A percentile compares a stretch with the other conserved stretches of the same genome.
Conservation (phyloP, 2,797 vertebrate genomes). For the Mormyrus proboscirostris region DNA sequence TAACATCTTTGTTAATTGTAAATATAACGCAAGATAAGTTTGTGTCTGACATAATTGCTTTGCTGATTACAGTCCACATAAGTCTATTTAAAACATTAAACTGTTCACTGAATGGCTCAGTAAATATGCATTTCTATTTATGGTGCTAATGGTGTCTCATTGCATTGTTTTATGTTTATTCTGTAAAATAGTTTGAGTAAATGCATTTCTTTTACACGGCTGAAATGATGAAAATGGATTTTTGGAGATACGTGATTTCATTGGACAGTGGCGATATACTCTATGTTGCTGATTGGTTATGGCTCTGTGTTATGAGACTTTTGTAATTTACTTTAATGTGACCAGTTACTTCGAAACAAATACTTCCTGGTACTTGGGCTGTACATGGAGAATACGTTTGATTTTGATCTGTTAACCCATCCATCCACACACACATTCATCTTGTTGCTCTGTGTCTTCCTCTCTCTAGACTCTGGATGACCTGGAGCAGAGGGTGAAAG, state of each 20-base stretch:
- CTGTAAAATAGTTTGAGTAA: background rate
- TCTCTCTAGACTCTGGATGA: conserved; percentile 78
- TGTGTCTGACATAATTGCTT: background rate
- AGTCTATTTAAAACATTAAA: background rate
- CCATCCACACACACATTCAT: background rate
- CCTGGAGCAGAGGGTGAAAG: conserved; percentile 82
- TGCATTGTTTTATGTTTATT: background rate
- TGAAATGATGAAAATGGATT: background rate
- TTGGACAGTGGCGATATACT: background rate
- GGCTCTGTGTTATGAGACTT: background rate
- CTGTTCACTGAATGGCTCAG: background rate
- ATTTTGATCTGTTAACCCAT: background rate
- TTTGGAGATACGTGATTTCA: background rate
- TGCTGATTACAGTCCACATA: background rate
- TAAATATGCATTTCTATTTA: background rate
- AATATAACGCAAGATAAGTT: background rate
- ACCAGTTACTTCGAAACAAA: background rate
- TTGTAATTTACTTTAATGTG: background rate
- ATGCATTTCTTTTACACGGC: background rate
- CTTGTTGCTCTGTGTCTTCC: background rate
- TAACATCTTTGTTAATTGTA: background rate
- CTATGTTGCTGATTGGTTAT: background rate
- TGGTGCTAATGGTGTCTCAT: background rate
- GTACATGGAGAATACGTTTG: background rate
- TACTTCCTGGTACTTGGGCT: background rate